A percentile compares a stretch with the other conserved stretches of the same genome.
Evolutionary conservation across 1,140 invertebrate genomes (phyloP).

Genomic region (Meloidogyne floridensis): DNA sequence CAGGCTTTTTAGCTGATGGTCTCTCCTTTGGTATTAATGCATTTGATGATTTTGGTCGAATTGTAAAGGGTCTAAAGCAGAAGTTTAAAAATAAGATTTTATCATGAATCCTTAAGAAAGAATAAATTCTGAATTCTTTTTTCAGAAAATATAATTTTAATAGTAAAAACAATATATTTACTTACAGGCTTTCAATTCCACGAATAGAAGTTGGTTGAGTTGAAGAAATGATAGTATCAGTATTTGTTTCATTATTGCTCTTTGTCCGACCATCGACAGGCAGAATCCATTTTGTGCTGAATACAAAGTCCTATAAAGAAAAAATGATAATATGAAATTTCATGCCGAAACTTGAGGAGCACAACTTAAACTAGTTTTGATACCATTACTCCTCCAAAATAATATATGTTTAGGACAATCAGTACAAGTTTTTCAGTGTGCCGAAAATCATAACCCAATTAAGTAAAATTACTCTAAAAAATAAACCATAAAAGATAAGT

Average conservation of each 20-base stretch:
- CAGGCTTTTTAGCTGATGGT: background rate
- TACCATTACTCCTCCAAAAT: no score
- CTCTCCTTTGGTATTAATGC: slow-evolving; percentile 1
- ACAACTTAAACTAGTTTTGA: no score
- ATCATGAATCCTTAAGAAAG: no score
- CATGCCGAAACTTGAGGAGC: no score
- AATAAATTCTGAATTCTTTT: no score
- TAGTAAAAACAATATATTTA: background rate
- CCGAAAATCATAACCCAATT: no score
- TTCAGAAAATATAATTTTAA: background rate
- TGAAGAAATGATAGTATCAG: background rate
- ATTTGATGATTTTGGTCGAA: background rate
- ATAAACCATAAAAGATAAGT: no score
- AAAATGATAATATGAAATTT: background rate
- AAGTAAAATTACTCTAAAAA: no score
- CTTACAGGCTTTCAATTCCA: slow-evolving; percentile 12
- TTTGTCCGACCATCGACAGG: slow-evolving; percentile 26
- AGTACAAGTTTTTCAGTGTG: no score
- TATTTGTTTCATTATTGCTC: background rate
- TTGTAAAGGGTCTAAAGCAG: slow-evolving; percentile 25
- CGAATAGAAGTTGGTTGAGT: slow-evolving; percentile 2
- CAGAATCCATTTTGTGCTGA: slow-evolving; percentile 42
- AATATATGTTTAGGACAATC: no score
- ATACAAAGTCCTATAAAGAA: slow-evolving; percentile 31
- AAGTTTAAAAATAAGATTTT: background rate